A percentile compares a stretch with the other conserved stretches of the same genome.
Conservation (phyloP, 2,888 invertebrate species). For the Hydropsyche betteni region DNA sequence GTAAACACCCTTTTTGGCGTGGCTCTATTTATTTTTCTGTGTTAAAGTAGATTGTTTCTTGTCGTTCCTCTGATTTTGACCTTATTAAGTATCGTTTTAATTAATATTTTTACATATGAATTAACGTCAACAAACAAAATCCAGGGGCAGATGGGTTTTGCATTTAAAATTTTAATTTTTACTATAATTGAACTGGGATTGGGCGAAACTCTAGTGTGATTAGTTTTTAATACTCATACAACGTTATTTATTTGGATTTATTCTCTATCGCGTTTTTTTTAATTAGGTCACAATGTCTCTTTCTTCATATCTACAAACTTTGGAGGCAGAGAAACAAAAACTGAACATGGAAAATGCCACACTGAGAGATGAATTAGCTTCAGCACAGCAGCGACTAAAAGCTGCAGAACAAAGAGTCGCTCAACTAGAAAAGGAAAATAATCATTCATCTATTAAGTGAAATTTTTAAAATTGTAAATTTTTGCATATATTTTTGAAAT, state of each 20-base stretch:
- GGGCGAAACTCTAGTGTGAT: constrained; percentile 88
- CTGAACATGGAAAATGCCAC: constrained; percentile 98
- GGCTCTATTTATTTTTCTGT: no score
- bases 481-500: background rate
- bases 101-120: no score
- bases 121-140: no score
- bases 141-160: no score
- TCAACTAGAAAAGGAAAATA: constrained; percentile 96
- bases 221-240: no score
- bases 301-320: constrained; percentile 93
- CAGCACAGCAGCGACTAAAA: constrained; percentile 96
- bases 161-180: no score
- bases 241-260: no score
- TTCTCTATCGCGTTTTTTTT: constrained; percentile 18
- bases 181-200: constrained; percentile 95
- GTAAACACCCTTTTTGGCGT: no score
- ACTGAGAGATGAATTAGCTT: constrained; percentile 97
- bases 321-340: constrained; percentile 99
- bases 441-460: constrained; percentile 88
- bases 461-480: background rate
- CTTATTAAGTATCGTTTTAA: no score
- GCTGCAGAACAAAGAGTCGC: constrained; percentile 95
- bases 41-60: no score
- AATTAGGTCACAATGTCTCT: constrained; percentile 95
- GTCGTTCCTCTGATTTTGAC: no score